Evolutionary conservation across 1,140 invertebrate species (phyloP).

Genomic region (Ephestia elutella): DNA sequence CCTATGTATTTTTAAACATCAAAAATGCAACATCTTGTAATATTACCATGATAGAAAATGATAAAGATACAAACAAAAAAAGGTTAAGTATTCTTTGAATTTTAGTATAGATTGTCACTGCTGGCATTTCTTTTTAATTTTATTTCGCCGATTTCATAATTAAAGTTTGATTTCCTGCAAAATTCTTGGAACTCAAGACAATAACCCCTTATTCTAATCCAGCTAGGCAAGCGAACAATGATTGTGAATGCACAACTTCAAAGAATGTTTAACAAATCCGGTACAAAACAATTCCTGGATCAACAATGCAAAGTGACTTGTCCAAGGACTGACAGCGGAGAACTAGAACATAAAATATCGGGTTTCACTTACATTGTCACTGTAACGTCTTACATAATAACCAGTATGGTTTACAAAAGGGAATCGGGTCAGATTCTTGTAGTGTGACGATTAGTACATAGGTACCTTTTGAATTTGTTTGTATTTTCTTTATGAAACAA

Average conservation of each 20-base stretch:
- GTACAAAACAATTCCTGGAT: slow-evolving; percentile 1
- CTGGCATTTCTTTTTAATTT: no score
- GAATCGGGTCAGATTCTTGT: background rate
- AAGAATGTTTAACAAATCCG: background rate
- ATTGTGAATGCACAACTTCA: background rate
- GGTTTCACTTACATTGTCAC: background rate
- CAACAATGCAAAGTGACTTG: background rate
- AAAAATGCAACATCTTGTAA: no score
- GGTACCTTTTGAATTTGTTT: background rate
- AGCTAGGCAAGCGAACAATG: background rate
- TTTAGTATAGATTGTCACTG: no score
- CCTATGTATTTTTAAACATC: no score
- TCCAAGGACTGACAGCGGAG: background rate
- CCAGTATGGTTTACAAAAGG: background rate
- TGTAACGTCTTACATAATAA: background rate
- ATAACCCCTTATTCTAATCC: background rate
- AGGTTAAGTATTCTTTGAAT: no score
- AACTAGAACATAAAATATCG: background rate
- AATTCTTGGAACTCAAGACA: background rate
- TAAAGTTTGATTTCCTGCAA: no score
- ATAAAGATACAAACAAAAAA: no score
- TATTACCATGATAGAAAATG: no score
- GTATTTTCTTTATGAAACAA: no score
- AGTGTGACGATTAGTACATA: background rate
- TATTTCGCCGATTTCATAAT: no score